A percentile compares a stretch with the other conserved stretches of the same genome.
Conservation (phyloP, 2,888 invertebrate genomes). For the Euzetes globulus region DNA sequence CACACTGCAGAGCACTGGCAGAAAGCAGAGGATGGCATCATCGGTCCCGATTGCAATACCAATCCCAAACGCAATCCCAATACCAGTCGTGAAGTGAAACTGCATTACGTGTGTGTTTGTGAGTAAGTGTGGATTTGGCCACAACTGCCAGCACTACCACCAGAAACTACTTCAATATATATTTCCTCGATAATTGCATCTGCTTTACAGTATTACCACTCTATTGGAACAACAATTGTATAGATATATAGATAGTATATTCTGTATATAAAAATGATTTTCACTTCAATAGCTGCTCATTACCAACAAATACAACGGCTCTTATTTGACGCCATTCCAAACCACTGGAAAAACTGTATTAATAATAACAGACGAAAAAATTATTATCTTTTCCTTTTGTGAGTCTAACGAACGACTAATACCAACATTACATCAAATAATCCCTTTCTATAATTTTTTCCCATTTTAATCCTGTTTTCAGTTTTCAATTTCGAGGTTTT, state of each 20-base stretch:
- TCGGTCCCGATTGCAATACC: neutral
- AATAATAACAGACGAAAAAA: neutral
- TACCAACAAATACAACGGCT: neutral
- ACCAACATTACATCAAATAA: constrained; percentile 1
- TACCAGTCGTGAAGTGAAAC: neutral
- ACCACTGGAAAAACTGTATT: constrained; percentile 4
- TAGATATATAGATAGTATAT: too few relatives aligned
- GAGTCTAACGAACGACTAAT: neutral
- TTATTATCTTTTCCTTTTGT: neutral
- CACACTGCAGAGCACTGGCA: neutral
- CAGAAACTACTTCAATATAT: constrained; percentile 11
- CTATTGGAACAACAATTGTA: neutral
- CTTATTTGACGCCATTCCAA: neutral
- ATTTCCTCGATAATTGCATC: constrained; percentile 10
- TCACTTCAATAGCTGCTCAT: constrained; percentile 19
- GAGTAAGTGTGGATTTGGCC: constrained; percentile 10
- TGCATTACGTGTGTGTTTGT: constrained; percentile 26
- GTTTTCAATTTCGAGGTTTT: constrained; percentile 6
- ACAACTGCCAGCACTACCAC: neutral
- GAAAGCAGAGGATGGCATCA: neutral
- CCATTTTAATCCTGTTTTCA: neutral
- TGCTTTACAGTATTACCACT: neutral
- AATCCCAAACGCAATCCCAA: constrained; percentile 19
- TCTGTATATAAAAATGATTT: constrained; percentile 2
- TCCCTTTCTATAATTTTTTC: neutral